Base-by-base conservation (phyloP, 1,140 invertebrate species). In the Aphaenogaster ashmeadi region DNA sequence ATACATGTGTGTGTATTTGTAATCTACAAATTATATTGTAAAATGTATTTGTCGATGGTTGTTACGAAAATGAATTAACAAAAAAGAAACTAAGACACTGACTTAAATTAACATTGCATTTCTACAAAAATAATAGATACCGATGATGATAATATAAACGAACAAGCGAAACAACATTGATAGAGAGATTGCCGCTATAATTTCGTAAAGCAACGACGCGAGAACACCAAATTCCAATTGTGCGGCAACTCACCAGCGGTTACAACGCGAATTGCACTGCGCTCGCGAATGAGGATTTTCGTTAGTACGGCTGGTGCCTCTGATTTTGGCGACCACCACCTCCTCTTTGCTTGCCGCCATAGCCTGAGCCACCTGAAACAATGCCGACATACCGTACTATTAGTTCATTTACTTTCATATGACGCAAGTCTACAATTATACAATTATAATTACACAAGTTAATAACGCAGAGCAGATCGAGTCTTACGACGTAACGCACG, bases 291-390 rank as follows among this genome's bases (percentile, higher is more conserved):
- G 92, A 93, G 90, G 88, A 91, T 92, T 94, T 93, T 94, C 91
- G 91, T 96, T 97, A 97, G 96, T 97, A 97, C 91, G 97, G 97
- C 95, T 97, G 97, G 96, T 97, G 97, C 96, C 97, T 97, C 95
- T 97, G 97, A 95, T 96, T 97, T 94, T 97, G 96, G 93, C 97
- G 96, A 62, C 80, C 80, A 87, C 96, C 96, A 93, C 96, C 96
- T 94, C 97, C 96, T 93, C 95, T 95, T 93, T 95, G 95, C 93
- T 95, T 96, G 93, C 96, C 95, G 91, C 96, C 95, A 94, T 95
- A 96, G 94, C 95, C 96, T 95, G 96, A 96, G 93, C 96, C 96
- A 93, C 96, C 96, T 95, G 94, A 92, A 95, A 95, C 94, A 94
- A 89, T 47, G 92, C 89, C 91, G 92, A 92, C 87, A 27, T 27